Percentiles rank a stretch among this genome's conserved stretches.
These are phyloP conservation scores for Malthinus seriepunctatus DNA, from an alignment of 2,888 invertebrate species.

Conservation along the genomic window DNA sequence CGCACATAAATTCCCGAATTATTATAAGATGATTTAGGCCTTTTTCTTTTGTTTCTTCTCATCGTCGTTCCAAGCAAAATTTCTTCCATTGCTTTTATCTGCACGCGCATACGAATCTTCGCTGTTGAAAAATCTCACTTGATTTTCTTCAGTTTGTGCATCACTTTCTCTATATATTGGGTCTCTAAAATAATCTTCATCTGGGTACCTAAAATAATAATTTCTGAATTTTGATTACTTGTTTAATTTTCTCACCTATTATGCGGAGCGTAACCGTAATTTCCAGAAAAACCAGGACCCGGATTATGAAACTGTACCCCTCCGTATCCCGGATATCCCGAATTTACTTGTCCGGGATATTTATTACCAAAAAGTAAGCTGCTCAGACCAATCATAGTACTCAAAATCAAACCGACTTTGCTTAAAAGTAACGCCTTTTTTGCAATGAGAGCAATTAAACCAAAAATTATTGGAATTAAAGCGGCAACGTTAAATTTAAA, in stretches of 20 bases:
- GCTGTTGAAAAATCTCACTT: constrained; percentile 37
- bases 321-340: constrained; percentile 34
- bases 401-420: constrained; percentile 72
- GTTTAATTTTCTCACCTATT: constrained; percentile 5
- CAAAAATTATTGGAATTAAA: constrained; percentile 73
- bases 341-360: constrained; percentile 23
- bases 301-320: constrained; percentile 18
- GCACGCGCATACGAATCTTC: constrained; percentile 28
- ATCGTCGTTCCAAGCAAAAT: constrained; percentile 52
- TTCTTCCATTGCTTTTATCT: constrained; percentile 40
- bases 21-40: too few relatives aligned
- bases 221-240: background rate
- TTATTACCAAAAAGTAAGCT: constrained; percentile 50
- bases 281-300: constrained; percentile 30
- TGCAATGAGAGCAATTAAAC: constrained; percentile 69
- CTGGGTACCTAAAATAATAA: constrained; percentile 41
- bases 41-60: constrained; percentile 42
- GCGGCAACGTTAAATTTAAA: constrained; percentile 80
- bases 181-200: constrained; percentile 39
- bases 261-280: constrained; percentile 20
- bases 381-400: constrained; percentile 68
- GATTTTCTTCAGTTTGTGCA: constrained; percentile 35
- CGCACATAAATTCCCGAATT: too few relatives aligned
- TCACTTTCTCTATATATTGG: constrained; percentile 48
- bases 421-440: constrained; percentile 79